Conservation (phyloP, 1,140 invertebrate species). For the Scaptomyza graminum region DNA sequence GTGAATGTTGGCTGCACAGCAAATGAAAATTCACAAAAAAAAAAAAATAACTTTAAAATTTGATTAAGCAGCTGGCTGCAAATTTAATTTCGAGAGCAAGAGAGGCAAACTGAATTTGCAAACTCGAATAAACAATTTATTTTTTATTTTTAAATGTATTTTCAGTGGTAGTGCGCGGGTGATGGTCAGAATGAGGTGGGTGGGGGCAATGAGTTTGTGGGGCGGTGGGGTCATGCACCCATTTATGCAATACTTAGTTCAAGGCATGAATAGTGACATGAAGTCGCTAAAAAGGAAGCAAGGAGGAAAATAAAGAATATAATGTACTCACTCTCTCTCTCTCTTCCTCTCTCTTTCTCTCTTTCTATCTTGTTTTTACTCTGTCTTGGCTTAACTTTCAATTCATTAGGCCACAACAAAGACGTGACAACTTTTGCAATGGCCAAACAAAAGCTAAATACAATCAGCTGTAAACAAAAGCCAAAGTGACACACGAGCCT, state of each 20-base stretch:
- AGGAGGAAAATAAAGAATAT: too few relatives aligned
- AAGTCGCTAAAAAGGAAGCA: neutral
- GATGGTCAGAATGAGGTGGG: constrained; percentile 15
- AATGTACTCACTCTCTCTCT: too few relatives aligned
- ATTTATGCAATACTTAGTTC: constrained; percentile 32
- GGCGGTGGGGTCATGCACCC: neutral
- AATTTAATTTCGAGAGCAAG: constrained; percentile 35
- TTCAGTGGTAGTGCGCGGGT: too few relatives aligned
- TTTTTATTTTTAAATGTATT: constrained; percentile 19
- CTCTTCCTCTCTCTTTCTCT: neutral
- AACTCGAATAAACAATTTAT: constrained; percentile 35
- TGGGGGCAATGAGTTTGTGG: neutral
- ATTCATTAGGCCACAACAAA: constrained; percentile 67
- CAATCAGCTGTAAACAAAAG: constrained; percentile 76
- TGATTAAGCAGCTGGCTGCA: constrained; percentile 24
- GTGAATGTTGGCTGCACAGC: neutral
- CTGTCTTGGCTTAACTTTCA: constrained; percentile 59
- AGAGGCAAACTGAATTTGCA: constrained; percentile 35
- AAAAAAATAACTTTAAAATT: constrained; percentile 17
- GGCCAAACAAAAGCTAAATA: constrained; percentile 71
- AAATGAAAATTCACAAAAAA: neutral
- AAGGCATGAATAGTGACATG: neutral
- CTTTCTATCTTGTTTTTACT: too few relatives aligned
- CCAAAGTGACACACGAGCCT: constrained; percentile 45
- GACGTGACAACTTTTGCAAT: constrained; percentile 64